phyloP scores from a whole-genome alignment of 2,113 vertebrate species.

The Carassius carassius region DNA sequence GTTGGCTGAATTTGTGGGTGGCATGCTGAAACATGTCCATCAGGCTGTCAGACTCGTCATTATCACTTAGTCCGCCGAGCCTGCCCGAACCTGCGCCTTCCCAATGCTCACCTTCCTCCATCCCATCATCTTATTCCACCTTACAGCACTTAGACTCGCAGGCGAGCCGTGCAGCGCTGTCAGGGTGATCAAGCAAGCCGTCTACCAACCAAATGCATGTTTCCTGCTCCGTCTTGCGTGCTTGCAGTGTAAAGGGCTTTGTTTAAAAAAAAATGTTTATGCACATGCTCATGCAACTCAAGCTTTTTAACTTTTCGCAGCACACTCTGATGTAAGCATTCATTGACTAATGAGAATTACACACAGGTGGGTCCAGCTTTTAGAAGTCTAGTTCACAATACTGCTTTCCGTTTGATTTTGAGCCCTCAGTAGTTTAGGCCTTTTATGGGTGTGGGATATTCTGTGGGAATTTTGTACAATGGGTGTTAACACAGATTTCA shows the following conservation, averaged over 20 bases:
- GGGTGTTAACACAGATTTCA: too few species aligned
- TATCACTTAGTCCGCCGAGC: constrained; percentile 84
- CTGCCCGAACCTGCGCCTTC: constrained; percentile 84
- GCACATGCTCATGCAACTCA: too few species aligned
- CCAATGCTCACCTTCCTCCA: constrained; percentile 31
- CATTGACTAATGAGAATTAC: not conserved
- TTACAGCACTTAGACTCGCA: constrained; percentile 8
- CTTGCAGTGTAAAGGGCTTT: not conserved
- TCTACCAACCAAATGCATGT: not conserved
- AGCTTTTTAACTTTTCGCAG: too few species aligned
- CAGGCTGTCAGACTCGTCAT: constrained; percentile 92
- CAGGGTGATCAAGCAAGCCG: not conserved
- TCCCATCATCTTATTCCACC: constrained; percentile 40
- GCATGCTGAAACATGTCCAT: constrained; percentile 86
- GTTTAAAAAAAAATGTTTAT: not conserved
- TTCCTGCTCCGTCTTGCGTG: not conserved
- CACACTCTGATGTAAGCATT: too few species aligned
- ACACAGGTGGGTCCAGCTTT: not conserved
- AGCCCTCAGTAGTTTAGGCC: too few species aligned
- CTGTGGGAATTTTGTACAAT: too few species aligned
- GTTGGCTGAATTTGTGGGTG: constrained; percentile 88
- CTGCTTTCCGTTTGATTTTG: not conserved
- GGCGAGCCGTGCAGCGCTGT: not conserved
- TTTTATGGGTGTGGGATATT: too few species aligned
- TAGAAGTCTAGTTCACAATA: not conserved